Evolutionary conservation across 23 tunicate species (phyloP).

Genomic region (Styela clava): DNA sequence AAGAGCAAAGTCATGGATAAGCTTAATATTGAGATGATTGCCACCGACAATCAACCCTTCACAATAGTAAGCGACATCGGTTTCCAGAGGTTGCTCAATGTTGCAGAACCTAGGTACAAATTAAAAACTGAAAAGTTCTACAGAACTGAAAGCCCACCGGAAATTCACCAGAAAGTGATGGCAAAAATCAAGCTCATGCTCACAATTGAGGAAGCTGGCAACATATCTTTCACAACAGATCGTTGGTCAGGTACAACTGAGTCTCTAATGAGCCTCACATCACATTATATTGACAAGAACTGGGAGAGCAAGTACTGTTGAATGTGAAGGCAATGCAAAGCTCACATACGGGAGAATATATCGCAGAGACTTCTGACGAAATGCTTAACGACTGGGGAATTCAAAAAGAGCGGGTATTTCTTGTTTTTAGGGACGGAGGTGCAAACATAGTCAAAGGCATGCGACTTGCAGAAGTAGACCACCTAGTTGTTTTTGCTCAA

Average conservation of each 20-base stretch:
- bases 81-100: slow-evolving; percentile 27
- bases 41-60: slow-evolving; percentile 45
- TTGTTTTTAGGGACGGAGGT: slow-evolving; percentile 26
- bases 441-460: slow-evolving; percentile 30
- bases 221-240: slow-evolving; percentile 37
- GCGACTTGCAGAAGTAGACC: slow-evolving; percentile 25
- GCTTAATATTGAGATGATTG: slow-evolving; percentile 34
- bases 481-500: slow-evolving; percentile 20
- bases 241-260: slow-evolving; percentile 38
- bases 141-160: slow-evolving; percentile 11
- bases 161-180: not conserved
- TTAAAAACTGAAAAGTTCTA: slow-evolving; percentile 27
- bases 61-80: slow-evolving; percentile 40
- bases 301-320: slow-evolving; percentile 19
- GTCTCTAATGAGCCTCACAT: slow-evolving; percentile 37
- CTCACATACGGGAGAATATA: slow-evolving; percentile 35
- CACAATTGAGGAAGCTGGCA: slow-evolving; percentile 18
- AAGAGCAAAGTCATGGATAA: slow-evolving; percentile 10
- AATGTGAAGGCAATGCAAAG: slow-evolving; percentile 13
- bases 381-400: slow-evolving; percentile 16
- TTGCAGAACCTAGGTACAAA: slow-evolving; percentile 21
- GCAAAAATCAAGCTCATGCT: slow-evolving; percentile 19
- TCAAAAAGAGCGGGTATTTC: not conserved
- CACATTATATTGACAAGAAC: slow-evolving; percentile 25
- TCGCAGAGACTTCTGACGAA: slow-evolving; percentile 16